These are phyloP conservation scores for Erynnis tages DNA, from an alignment of 2,888 invertebrate genomes.

Conservation along the genomic window DNA sequence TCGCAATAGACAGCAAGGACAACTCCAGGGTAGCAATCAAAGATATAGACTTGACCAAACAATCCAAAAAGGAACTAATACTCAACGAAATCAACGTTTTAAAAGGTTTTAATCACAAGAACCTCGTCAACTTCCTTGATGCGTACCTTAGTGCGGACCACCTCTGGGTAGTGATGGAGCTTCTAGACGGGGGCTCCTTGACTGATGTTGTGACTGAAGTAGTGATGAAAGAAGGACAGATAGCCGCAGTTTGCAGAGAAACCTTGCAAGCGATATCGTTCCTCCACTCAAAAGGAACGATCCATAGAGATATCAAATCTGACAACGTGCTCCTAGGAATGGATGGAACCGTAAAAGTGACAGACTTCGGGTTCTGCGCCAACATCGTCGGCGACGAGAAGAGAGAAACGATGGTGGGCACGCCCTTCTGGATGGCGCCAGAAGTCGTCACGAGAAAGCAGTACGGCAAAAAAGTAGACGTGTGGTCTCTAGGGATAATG, in stretches of 20 bases:
- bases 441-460: conserved; percentile 96
- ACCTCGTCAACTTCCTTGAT: conserved; percentile 97
- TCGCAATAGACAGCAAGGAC: conserved; percentile 89
- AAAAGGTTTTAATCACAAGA: conserved; percentile 95
- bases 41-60: conserved; percentile 96
- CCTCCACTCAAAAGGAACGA: conserved; percentile 93
- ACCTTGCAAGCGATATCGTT: conserved; percentile 92
- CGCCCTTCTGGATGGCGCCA: conserved; percentile 99
- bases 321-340: conserved; percentile 97
- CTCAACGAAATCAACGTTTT: conserved; percentile 96
- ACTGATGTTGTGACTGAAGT: conserved; percentile 99
- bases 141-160: conserved; percentile 95
- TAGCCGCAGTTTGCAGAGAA: conserved; percentile 96
- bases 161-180: conserved; percentile 98
- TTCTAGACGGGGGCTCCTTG: conserved; percentile 95
- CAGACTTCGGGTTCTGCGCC: conserved; percentile 99
- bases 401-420: conserved; percentile 98
- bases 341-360: conserved; percentile 95
- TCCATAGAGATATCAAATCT: conserved; percentile 98
- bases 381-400: conserved; percentile 97
- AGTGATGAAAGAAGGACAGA: conserved; percentile 97
- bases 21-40: conserved; percentile 95
- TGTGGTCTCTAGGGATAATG: conserved; percentile 99
- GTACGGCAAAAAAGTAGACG: conserved; percentile 96
- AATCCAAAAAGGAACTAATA: conserved; percentile 97